Base-by-base conservation (phyloP, 2,888 invertebrate species). In the Podabrus alpinus region DNA sequence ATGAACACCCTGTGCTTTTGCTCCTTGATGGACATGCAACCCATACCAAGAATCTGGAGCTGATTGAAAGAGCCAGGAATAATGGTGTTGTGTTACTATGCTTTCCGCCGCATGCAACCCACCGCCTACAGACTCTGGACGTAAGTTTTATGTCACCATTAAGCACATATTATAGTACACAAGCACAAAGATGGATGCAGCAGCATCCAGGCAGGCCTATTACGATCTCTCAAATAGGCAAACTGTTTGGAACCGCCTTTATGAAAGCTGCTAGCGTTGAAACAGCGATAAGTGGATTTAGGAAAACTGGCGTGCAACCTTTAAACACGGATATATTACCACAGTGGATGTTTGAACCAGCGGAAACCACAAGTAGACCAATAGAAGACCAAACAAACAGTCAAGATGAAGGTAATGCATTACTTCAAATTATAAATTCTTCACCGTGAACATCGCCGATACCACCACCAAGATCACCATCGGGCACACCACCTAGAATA, bases 61-160 rank as follows among this genome's bases (percentile, higher is more conserved):
- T 73, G 19, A 73, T 73, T 59, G 10, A 69, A 13, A 25, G 7
- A 21, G 73, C 64, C 16, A 59, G 73, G 13, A 29, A 66, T 9
- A 71, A 66, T 45, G 64, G 62, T 70, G 15, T 73, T 16, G 25
- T 79, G 15, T 68, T 80, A 15, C 69, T 82, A 24, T 79, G 76
- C 60, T 79, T 80, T 19, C 80, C 81, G 9, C 81, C 79, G 13
- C 82, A 81, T 69, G 78, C 79, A 62, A 75, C 80, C 0, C 73
- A 73, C 21, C 73, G 78, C 21, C 69, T 83, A 17, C 82, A 85
- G 74, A 80, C 82, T 11, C 73, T 82, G 21, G 82, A 83, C 71
- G 80, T 72, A 21, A 59, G 59, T n/a, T 71, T 62, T 17, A 67
- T 67, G 67, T 13, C 15, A 15, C 24, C 67, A 13, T 3, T 67